Evolutionary conservation across 2,888 invertebrate species (phyloP).

Genomic region (Cordilura impudica): DNA sequence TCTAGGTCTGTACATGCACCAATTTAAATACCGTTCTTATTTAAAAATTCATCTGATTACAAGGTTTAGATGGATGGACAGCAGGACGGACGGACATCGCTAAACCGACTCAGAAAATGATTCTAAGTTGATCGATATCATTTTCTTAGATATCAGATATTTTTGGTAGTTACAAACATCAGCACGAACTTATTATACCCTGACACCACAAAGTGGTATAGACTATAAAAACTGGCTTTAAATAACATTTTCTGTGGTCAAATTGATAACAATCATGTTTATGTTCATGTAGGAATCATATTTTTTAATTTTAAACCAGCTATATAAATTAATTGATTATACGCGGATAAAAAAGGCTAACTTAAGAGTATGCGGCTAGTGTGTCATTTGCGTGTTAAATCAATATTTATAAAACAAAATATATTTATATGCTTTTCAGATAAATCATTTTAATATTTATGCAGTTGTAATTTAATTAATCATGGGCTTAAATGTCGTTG

Average conservation of each 20-base stretch:
- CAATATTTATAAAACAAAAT: background rate
- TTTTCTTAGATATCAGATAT: background rate
- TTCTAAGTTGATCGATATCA: too few species aligned
- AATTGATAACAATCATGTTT: slow-evolving; percentile 36
- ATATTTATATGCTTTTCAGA: slow-evolving; percentile 4
- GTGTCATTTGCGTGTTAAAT: slow-evolving; percentile 53
- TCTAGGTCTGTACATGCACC: too few species aligned
- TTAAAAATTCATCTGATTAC: too few species aligned
- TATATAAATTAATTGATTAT: slow-evolving; percentile 43
- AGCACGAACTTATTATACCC: too few species aligned
- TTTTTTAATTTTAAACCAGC: slow-evolving; percentile 34
- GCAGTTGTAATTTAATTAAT: slow-evolving; percentile 36
- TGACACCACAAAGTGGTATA: too few species aligned
- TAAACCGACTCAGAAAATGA: too few species aligned
- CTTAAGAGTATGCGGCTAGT: background rate
- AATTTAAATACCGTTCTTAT: too few species aligned
- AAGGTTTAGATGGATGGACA: too few species aligned
- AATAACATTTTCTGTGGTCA: too few species aligned
- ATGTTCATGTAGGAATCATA: slow-evolving; percentile 7
- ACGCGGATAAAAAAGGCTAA: background rate
- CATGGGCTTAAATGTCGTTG: background rate
- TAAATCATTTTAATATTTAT: slow-evolving; percentile 20
- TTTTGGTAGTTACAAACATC: too few species aligned
- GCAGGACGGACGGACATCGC: too few species aligned
- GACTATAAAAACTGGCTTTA: too few species aligned